Base-by-base conservation (phyloP, 2,113 vertebrate species). In the Oryzias curvinotus region DNA sequence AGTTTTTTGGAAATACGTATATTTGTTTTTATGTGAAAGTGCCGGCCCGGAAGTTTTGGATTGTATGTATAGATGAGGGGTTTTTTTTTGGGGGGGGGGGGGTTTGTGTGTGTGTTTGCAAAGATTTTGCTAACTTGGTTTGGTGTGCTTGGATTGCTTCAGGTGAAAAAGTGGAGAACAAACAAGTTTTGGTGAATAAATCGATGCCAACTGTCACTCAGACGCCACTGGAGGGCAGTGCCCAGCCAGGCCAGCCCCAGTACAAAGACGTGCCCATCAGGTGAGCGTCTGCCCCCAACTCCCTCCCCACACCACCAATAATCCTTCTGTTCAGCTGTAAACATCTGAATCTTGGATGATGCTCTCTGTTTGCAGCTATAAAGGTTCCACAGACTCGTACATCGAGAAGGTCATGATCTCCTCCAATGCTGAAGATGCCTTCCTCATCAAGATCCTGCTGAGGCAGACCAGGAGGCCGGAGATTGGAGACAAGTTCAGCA, bases 371-470 rank as follows among this genome's bases (percentile, higher is more conserved):
- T 25, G 56, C 84, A 99, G 97, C 65, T 99, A 99, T 78, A 99
- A 98, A 89, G 97, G 97, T 42, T 93, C 95, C 0, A 97, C 96
- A 0, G 97, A 98, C 89, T 99, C 97, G 0, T 99, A 98, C 52
- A 95, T 99, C 7, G 96, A 99, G 85, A 99, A 98, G 78, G 97
- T 98, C 65, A 98, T 99, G 97, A 99, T 99, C 83, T 99, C 97
- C 1, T 98, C 97, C 73, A 99, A 99, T 18, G 96, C 97, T 0
- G 97, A 99, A 73, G 97, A 98, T 26, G 97, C 97, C 23, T 99
- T 98, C 89, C 92, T 99, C 73, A 96, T 99, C 80, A 99, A 99
- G 91, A 99, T 99, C 89, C 91, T 99, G n/a, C 89, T 99, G 77
- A 92, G 97, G 60, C 97, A 99, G 90, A 98, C 97, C 0, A 93